Evolutionary conservation across 2,888 invertebrate genomes (phyloP), one percentile per base, ranked within the genome.

Genomic region (Noctua janthina): DNA sequence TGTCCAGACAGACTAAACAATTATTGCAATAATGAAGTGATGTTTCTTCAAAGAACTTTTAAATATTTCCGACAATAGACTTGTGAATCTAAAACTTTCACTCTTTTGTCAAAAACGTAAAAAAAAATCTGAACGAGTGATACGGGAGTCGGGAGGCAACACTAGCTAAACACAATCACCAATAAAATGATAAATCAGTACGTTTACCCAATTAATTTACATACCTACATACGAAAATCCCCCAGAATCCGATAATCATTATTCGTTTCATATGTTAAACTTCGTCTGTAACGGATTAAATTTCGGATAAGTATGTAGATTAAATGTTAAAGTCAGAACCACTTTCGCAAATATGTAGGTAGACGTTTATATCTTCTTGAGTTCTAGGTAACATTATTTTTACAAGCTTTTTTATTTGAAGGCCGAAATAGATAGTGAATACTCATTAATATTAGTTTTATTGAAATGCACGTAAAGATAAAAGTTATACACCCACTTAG

Each of bases 261-360:
- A 78, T 82, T 67, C 29, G 74, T 87, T 85, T 72, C 73, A 39
- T 78, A 79, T 79, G 75, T 74, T 49, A 69, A 78, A 69, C 49
- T 54, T 23, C 3, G 68, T 70, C 13, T 78, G 68, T 79, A 82
- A 74, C 79, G 69, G 76, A 77, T 84, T 75, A 67, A 75, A 76
- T 78, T 76, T 78, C 29, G 59, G 86, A 74, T 59, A 39, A 39
- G 39, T 39, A 66, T 67, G 20, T 46, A 71, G 43, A 71, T 46
- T 78, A 43, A 29, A 76, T 82, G 17, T 81, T 72, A 81, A 77
- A 84, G 73, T 83, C 51, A 59, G 54, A 81, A 71, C 76, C 43
- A 78, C 86, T 90, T 87, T 90, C 79, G 82, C 64, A 64, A 85
- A 82, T 54, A 87, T 78, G 73, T 89, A 82, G 83, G 81, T 79